Percentiles rank a stretch among this genome's conserved stretches.
Conservation (phyloP, 2,113 vertebrate genomes). For the Dascyllus trimaculatus region DNA sequence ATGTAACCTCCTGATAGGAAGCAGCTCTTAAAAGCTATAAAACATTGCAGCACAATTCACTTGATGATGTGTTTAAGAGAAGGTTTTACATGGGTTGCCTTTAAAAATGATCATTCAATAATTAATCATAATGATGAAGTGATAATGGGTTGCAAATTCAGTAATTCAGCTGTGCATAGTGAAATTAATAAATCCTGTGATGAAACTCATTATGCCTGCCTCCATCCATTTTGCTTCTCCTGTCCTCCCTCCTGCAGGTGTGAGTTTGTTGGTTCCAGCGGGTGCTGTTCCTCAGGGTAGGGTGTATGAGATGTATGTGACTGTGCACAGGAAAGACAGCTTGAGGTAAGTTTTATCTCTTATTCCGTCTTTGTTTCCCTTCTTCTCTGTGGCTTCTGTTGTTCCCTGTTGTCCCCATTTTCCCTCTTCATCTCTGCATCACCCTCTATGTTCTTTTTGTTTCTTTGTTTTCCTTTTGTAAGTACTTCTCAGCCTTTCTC, state of each 20-base stretch:
- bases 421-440: constrained; percentile 25
- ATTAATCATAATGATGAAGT: constrained; percentile 54
- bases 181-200: constrained; percentile 41
- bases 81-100: constrained; percentile 33
- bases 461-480: constrained; percentile 25
- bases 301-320: constrained; percentile 99
- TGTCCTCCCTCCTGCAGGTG: constrained; percentile 84
- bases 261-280: constrained; percentile 97
- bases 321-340: constrained; percentile 97
- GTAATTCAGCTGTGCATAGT: constrained; percentile 49
- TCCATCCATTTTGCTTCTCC: constrained; percentile 18
- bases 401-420: constrained; percentile 15
- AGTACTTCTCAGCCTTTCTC: constrained; percentile 11
- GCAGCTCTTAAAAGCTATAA: constrained; percentile 39
- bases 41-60: constrained; percentile 35
- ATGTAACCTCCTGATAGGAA: constrained; percentile 45
- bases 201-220: constrained; percentile 45
- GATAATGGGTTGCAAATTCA: constrained; percentile 42
- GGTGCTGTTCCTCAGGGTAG: constrained; percentile 96
- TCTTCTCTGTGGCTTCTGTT: background rate
- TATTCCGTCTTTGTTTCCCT: background rate
- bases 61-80: constrained; percentile 48
- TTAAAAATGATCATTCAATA: constrained; percentile 39
- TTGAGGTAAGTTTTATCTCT: constrained; percentile 89
- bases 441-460: constrained; percentile 14